These are phyloP conservation scores for Trissolcus japonicus DNA, from an alignment of 2,888 invertebrate species.

Conservation along the genomic window DNA sequence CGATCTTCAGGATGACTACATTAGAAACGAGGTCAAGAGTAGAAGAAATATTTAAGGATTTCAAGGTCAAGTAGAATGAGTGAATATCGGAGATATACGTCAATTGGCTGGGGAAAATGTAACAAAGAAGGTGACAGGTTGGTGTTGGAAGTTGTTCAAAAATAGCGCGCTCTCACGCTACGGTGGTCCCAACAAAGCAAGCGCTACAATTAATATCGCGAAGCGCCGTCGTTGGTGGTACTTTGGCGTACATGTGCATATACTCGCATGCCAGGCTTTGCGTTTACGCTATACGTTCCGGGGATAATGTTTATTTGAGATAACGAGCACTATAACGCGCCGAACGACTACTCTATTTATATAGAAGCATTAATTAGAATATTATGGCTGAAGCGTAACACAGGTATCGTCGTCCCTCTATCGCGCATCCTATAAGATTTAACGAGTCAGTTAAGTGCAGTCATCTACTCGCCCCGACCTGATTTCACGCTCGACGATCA, in stretches of 20 bases:
- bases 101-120: not conserved
- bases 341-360: conserved; percentile 65
- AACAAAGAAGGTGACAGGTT: conserved; percentile 6
- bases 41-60: too few species aligned
- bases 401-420: conserved; percentile 49
- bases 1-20: too few species aligned
- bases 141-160: not conserved
- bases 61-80: too few species aligned
- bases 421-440: conserved; percentile 54
- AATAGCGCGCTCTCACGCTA: conserved; percentile 58
- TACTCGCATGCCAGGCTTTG: conserved; percentile 47
- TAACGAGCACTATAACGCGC: conserved; percentile 65
- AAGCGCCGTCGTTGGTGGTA: conserved; percentile 49
- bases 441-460: conserved; percentile 58
- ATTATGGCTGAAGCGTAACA: conserved; percentile 59
- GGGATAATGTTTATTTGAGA: conserved; percentile 62
- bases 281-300: conserved; percentile 56
- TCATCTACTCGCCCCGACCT: conserved; percentile 25
- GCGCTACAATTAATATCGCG: conserved; percentile 60
- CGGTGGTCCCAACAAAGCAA: conserved; percentile 58
- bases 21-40: too few species aligned
- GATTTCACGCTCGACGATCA: conserved; percentile 48
- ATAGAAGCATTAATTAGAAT: conserved; percentile 68
- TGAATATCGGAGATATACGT: too few species aligned
- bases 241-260: conserved; percentile 35